A percentile compares a stretch with the other conserved stretches of the same genome.
These are phyloP conservation scores for Tethea ocularis DNA, from an alignment of 2,888 invertebrate species.

Conservation along the genomic window DNA sequence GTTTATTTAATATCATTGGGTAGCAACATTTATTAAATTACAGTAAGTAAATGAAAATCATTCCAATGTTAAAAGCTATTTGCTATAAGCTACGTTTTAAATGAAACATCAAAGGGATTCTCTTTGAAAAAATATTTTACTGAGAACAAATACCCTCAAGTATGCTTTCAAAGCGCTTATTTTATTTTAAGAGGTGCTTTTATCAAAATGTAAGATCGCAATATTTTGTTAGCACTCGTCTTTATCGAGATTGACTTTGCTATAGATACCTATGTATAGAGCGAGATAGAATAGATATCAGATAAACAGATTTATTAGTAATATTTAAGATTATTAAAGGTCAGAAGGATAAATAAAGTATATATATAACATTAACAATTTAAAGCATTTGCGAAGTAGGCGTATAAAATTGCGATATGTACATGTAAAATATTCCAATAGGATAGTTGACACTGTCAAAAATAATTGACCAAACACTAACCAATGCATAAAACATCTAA, in stretches of 20 bases:
- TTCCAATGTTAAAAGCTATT: constrained; percentile 7
- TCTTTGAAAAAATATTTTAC: background rate
- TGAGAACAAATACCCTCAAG: background rate
- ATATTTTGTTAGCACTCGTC: constrained; percentile 5
- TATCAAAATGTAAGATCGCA: background rate
- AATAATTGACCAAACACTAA: no score
- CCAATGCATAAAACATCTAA: no score
- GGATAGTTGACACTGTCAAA: no score
- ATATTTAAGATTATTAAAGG: no score
- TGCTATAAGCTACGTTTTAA: background rate
- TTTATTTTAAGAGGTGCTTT: background rate
- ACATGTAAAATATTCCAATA: no score
- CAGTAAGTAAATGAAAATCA: background rate
- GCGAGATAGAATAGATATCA: background rate
- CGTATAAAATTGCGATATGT: no score
- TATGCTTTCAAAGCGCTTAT: background rate
- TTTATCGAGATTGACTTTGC: background rate
- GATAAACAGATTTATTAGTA: no score
- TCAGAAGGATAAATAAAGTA: no score
- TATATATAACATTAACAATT: no score
- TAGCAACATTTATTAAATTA: background rate
- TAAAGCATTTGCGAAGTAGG: no score
- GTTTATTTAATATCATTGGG: no score
- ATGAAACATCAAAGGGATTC: constrained; percentile 2
- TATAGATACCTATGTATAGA: background rate